A percentile compares a stretch with the other conserved stretches of the same genome.
Evolutionary conservation across 1,140 invertebrate genomes (phyloP).

Genomic region (Wasmannia auropunctata): DNA sequence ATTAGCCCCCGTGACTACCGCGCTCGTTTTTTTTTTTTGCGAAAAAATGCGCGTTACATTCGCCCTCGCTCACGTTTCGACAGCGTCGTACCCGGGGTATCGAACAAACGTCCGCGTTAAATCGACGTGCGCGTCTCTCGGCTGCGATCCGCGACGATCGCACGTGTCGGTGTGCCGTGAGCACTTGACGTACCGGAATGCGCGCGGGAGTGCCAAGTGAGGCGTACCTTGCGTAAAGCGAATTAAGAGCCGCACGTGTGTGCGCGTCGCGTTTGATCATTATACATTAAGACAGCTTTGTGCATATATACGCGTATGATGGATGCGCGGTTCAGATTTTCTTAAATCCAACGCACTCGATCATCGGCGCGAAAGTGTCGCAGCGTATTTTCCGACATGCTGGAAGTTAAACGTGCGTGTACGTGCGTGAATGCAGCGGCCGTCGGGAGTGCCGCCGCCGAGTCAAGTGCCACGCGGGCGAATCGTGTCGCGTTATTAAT

Average conservation of each 20-base stretch:
- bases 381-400: background rate
- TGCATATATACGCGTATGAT: background rate
- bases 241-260: background rate
- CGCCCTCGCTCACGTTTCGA: background rate
- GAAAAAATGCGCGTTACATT: background rate
- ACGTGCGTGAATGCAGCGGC: background rate
- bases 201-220: background rate
- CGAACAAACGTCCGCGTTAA: background rate
- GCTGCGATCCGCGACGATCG: background rate
- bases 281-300: background rate
- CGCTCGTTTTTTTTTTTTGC: background rate
- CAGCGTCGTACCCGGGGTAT: background rate
- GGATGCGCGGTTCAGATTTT: background rate
- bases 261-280: background rate
- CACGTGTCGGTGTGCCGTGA: too few relatives aligned
- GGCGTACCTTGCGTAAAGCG: background rate
- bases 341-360: background rate
- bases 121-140: background rate
- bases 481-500: slow-evolving; percentile 29
- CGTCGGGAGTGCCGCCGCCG: slow-evolving; percentile 28
- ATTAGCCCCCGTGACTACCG: background rate
- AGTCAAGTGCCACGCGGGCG: slow-evolving; percentile 7
- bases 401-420: background rate
- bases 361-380: background rate
- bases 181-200: background rate